These are phyloP conservation scores for Rhipidura dahli DNA, from an alignment of 2,113 vertebrate species.

Conservation along the genomic window DNA sequence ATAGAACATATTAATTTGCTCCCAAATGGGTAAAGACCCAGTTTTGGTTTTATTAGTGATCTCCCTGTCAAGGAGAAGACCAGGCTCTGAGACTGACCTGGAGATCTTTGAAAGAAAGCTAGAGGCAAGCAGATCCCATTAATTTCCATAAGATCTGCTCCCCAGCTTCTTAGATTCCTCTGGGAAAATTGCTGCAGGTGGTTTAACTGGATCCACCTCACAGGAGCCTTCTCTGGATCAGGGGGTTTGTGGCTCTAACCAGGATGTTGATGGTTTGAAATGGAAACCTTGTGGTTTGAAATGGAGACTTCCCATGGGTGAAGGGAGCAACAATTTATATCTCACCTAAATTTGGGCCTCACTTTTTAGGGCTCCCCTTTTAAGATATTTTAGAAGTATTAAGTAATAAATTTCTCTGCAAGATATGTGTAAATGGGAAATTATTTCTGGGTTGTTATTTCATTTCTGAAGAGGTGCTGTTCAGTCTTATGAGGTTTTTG, in stretches of 20 bases:
- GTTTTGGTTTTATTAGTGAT: background rate
- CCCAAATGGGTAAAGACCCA: background rate
- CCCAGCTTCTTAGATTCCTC: background rate
- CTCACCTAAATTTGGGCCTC: background rate
- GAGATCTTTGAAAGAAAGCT: background rate
- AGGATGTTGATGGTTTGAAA: background rate
- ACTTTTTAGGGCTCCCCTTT: background rate
- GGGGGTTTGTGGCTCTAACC: background rate
- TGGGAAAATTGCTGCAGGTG: background rate
- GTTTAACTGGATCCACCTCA: background rate
- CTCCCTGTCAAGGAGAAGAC: background rate
- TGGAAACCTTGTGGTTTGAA: background rate
- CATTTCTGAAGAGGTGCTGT: background rate
- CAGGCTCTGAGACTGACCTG: background rate
- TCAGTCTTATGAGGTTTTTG: slow-evolving; percentile 1
- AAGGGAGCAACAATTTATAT: background rate
- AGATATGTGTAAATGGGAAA: background rate
- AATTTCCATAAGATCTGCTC: background rate
- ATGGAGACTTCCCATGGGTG: background rate
- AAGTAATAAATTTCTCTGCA: background rate
- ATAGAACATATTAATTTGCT: background rate
- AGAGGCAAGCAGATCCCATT: background rate
- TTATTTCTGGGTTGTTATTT: background rate
- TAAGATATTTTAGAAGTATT: background rate
- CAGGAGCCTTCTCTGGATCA: background rate